A percentile compares a stretch with the other conserved stretches of the same genome.
These are phyloP conservation scores for Epinotia nisella DNA, from an alignment of 2,888 invertebrate genomes.

Conservation along the genomic window DNA sequence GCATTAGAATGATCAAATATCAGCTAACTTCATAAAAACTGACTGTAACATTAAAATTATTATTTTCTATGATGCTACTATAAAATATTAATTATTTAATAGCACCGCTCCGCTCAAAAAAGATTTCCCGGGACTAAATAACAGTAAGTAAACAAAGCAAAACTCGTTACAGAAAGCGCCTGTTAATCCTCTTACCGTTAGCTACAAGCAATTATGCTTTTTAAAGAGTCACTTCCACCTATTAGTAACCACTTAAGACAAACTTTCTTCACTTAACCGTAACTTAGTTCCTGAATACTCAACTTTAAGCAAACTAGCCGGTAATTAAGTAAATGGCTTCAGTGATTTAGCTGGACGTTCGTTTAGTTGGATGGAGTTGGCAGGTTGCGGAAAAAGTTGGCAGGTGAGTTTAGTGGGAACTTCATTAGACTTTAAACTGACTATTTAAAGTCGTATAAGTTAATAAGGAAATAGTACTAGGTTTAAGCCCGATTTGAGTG, in stretches of 20 bases:
- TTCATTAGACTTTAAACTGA: too few species aligned
- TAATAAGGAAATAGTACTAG: background rate
- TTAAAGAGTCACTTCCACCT: constrained; percentile 37
- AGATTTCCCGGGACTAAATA: background rate
- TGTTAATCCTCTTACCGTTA: constrained; percentile 17
- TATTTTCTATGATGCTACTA: background rate
- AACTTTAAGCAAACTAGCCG: constrained; percentile 51
- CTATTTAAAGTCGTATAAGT: background rate
- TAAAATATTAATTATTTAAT: background rate
- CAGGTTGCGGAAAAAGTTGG: constrained; percentile 29
- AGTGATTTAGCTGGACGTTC: constrained; percentile 49
- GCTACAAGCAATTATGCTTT: constrained; percentile 31
- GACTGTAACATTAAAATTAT: too few species aligned
- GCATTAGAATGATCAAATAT: too few species aligned
- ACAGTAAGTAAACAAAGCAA: constrained; percentile 2
- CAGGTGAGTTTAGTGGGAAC: constrained; percentile 21
- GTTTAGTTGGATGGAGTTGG: constrained; percentile 36
- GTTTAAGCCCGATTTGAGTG: background rate
- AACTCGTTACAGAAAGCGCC: constrained; percentile 14
- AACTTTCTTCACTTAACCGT: constrained; percentile 48
- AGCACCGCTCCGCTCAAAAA: background rate
- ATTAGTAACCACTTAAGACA: constrained; percentile 42
- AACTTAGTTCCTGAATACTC: constrained; percentile 48
- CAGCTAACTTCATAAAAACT: too few species aligned
- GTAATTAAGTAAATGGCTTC: constrained; percentile 57